phyloP scores from a whole-genome alignment of 2,888 invertebrate species.

The Pammene fasciana region DNA sequence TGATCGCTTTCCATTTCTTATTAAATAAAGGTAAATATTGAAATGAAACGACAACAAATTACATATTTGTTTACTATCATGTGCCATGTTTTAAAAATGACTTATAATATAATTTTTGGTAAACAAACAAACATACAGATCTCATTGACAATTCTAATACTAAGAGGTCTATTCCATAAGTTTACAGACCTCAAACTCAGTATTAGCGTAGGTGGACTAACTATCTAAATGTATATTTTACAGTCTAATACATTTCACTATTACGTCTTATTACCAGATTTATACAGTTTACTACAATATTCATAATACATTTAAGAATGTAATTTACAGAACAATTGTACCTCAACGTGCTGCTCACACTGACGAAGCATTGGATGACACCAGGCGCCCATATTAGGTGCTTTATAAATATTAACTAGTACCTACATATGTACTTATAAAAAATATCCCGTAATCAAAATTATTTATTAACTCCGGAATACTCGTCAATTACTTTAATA shows the following conservation, averaged over 20 bases:
- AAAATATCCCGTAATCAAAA: slow-evolving; percentile 22
- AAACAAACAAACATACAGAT: slow-evolving; percentile 22
- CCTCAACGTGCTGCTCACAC: too few species aligned
- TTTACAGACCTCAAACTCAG: slow-evolving; percentile 8
- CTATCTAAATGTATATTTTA: slow-evolving; percentile 46
- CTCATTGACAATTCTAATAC: slow-evolving; percentile 15
- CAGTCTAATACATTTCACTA: slow-evolving; percentile 66
- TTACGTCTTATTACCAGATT: slow-evolving; percentile 61
- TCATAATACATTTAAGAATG: neutral
- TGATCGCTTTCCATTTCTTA: too few species aligned
- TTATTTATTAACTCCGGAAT: slow-evolving; percentile 23
- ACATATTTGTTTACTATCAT: slow-evolving; percentile 22
- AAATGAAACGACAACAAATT: slow-evolving; percentile 29
- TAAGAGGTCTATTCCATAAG: slow-evolving; percentile 3
- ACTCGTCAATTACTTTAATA: slow-evolving; percentile 24
- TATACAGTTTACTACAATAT: slow-evolving; percentile 47
- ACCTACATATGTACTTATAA: slow-evolving; percentile 12
- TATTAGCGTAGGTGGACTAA: slow-evolving; percentile 21
- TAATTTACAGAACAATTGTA: neutral
- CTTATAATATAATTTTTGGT: slow-evolving; percentile 13
- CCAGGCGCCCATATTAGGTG: neutral
- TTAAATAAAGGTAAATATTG: too few species aligned
- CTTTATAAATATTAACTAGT: slow-evolving; percentile 18
- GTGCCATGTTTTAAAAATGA: slow-evolving; percentile 30
- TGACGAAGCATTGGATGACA: neutral